phyloP scores from a whole-genome alignment of 2,113 vertebrate genomes.

The Callopanchax toddi region DNA sequence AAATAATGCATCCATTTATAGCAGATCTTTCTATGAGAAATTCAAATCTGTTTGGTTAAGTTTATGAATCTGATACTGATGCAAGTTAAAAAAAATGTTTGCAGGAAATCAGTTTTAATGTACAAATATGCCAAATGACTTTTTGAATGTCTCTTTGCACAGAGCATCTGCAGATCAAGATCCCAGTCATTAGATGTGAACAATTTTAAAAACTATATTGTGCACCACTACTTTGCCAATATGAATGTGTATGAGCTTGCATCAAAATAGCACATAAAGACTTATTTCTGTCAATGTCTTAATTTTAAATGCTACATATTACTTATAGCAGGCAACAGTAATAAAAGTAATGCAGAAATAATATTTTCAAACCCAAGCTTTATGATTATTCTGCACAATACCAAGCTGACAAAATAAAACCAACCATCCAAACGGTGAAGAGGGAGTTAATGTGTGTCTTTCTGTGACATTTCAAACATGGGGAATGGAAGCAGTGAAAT shows the following conservation, averaged over 20 bases:
- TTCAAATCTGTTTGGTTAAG: neutral
- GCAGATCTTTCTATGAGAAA: neutral
- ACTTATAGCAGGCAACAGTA: no score
- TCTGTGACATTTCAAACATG: constrained; percentile 35
- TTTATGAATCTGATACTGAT: neutral
- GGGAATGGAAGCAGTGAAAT: constrained; percentile 32
- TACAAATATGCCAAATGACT: neutral
- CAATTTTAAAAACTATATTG: no score
- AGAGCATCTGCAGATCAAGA: neutral
- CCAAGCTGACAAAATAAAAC: constrained; percentile 16
- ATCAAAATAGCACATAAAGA: no score
- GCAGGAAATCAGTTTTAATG: neutral
- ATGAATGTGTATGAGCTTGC: no score
- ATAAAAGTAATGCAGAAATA: no score
- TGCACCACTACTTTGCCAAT: no score
- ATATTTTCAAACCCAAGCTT: no score
- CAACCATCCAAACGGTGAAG: neutral
- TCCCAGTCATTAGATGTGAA: no score
- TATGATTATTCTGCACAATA: neutral
- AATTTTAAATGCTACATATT: no score
- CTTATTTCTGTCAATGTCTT: no score
- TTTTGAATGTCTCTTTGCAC: neutral
- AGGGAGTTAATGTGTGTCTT: constrained; percentile 26
- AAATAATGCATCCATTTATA: no score
- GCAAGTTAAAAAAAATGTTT: neutral